Base-by-base conservation (phyloP, 2,888 invertebrate genomes). In the Metopia argyrocephala region DNA sequence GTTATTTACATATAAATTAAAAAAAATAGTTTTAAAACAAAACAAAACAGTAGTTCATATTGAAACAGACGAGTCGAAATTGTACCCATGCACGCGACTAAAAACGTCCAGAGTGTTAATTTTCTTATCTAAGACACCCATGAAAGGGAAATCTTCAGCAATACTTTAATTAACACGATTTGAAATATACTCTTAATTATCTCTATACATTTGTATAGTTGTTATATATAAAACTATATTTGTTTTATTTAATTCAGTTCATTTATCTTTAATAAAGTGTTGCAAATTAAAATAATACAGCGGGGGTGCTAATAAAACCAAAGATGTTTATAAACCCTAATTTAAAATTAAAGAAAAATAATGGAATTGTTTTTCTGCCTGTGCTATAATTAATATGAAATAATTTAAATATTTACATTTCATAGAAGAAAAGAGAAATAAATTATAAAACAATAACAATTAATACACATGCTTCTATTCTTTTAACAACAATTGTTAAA, bases 321-420 rank as follows among this genome's bases (percentile, higher is more conserved):
- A 38, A 66, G 61, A 54, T 48, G 61, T 38, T 70, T 61, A 61
- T 64, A 28, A 18, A 23, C 23, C 61, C 23, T 57, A 69, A 59
- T 25, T n/a, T 56, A 27, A 25, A 12, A 38, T 38, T 38, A 31
- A 31, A 31, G 7, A 38, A 38, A 38, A 38, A 38, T 4, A 38
- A 38, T 38, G 9, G 9, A 3, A 25, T 56, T 21, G n/a, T 12
- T 46, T 27, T 25, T 46, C 15, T 21, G 18, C n/a, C 9, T 52
- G 45, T 50, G 6, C 48, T 20, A 54, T 48, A 65, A 59, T 65
- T 59, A 27, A 69, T 5, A 28, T 31, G 48, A 56, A 46, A 68
- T n/a, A 66, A 56, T 15, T 27, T 64, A 79, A 38, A 71, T 70
- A 75, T 75, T 61, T 71, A 48, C 20, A 38, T 27, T 21, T 64